Conservation (phyloP, 2,888 invertebrate species). For the Melanotus villosus region DNA sequence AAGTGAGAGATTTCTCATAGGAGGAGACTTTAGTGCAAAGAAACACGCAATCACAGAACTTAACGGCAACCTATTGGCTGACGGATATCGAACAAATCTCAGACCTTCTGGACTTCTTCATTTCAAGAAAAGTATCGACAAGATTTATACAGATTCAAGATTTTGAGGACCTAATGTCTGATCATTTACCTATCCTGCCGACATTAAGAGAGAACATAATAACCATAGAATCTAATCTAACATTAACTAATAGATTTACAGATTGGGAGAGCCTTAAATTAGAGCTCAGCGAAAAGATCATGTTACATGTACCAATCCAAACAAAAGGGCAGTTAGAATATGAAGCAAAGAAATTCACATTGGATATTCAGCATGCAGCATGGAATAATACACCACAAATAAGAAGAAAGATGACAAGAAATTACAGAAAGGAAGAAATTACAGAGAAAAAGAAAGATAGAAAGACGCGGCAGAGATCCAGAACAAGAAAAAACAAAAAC, state of each 20-base stretch:
- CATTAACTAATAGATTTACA: conserved; percentile 19
- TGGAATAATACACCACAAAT: no score
- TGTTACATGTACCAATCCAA: no score
- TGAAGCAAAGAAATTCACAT: conserved; percentile 14
- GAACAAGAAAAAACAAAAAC: conserved; percentile 14
- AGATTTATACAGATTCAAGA: conserved; percentile 17
- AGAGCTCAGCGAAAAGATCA: conserved; percentile 23
- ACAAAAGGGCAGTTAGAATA: conserved; percentile 7
- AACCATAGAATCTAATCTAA: conserved; percentile 13
- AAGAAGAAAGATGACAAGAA: conserved; percentile 14
- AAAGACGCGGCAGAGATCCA: conserved; percentile 8
- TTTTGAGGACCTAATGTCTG: no score
- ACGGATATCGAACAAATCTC: conserved; percentile 11
- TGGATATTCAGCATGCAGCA: conserved; percentile 18
- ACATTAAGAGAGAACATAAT: background rate
- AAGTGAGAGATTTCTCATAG: conserved; percentile 19
- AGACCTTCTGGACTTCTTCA: no score
- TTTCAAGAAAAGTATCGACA: conserved; percentile 22
- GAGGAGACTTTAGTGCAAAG: conserved; percentile 6
- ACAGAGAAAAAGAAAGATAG: background rate
- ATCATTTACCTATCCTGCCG: conserved; percentile 4
- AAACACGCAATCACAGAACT: conserved; percentile 10
- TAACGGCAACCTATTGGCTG: conserved; percentile 15
- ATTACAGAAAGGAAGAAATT: conserved; percentile 4
- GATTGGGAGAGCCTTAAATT: no score